phyloP scores from a whole-genome alignment of 2,888 invertebrate genomes.

The Globia sparganii region DNA sequence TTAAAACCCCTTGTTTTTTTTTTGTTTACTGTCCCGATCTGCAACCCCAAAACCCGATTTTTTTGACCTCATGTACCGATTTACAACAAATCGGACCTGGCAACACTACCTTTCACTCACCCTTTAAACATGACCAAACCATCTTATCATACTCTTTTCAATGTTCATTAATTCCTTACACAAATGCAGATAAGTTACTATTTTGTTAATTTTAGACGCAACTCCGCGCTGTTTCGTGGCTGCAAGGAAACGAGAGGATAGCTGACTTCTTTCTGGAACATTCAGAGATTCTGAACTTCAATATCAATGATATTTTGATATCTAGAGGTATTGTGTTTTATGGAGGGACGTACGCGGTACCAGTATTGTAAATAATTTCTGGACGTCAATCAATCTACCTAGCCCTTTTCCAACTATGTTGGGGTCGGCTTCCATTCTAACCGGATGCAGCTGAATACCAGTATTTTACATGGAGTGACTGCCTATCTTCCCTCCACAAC shows the following conservation, averaged over 20 bases:
- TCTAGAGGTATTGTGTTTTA: conserved; percentile 79
- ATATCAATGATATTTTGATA: conserved; percentile 82
- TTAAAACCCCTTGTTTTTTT: too few species aligned
- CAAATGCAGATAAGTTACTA: background rate
- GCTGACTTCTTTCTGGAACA: conserved; percentile 86
- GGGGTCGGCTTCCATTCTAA: background rate
- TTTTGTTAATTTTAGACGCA: conserved; percentile 78
- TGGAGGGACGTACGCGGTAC: too few species aligned
- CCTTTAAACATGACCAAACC: too few species aligned
- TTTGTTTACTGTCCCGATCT: too few species aligned
- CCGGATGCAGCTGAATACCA: background rate
- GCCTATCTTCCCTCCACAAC: background rate
- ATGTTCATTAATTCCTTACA: background rate
- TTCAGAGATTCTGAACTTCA: conserved; percentile 84
- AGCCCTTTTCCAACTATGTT: too few species aligned
- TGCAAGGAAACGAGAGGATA: conserved; percentile 85
- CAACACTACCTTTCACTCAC: too few species aligned
- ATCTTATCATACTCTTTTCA: too few species aligned
- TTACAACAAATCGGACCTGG: too few species aligned
- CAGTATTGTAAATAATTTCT: too few species aligned
- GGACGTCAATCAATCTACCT: too few species aligned
- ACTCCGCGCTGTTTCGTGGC: conserved; percentile 84
- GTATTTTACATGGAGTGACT: background rate
- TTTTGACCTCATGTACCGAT: too few species aligned
- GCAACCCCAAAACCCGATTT: too few species aligned